phyloP scores from a whole-genome alignment of 1,140 invertebrate genomes.

The Papilio polyxenes region DNA sequence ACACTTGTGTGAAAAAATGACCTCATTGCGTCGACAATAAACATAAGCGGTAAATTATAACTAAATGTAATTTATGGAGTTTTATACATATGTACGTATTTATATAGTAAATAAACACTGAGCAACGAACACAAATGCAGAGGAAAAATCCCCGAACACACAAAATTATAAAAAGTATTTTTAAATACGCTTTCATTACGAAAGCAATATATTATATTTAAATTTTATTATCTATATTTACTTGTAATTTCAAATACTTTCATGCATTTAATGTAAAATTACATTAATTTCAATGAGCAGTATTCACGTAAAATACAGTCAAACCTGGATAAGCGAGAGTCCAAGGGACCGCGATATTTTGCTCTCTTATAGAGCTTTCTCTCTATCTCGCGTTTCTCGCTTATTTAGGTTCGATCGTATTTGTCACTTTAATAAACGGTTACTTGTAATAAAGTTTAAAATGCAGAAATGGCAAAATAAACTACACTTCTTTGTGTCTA shows the following conservation, averaged over 20 bases:
- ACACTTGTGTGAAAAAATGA: constrained; percentile 36
- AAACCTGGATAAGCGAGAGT: no score
- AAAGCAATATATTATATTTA: no score
- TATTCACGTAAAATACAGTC: no score
- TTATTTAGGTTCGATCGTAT: no score
- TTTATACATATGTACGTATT: not conserved
- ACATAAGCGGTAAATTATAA: constrained; percentile 16
- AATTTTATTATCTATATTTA: no score
- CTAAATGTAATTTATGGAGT: constrained; percentile 16
- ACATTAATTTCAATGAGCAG: no score
- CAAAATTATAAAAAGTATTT: not conserved
- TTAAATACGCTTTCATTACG: no score
- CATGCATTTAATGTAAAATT: no score
- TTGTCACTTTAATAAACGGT: not conserved
- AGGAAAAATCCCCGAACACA: not conserved
- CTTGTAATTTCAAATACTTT: no score
- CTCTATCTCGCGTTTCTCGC: no score
- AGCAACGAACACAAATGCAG: not conserved
- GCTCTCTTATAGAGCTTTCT: no score
- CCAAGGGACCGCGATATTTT: no score
- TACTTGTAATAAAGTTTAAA: not conserved
- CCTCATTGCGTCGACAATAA: constrained; percentile 31
- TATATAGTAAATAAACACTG: not conserved
- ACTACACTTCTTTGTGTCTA: not conserved
- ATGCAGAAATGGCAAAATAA: not conserved